These are phyloP conservation scores for Sebastes miniatus DNA, from an alignment of 2,797 vertebrate species.

Conservation along the genomic window DNA sequence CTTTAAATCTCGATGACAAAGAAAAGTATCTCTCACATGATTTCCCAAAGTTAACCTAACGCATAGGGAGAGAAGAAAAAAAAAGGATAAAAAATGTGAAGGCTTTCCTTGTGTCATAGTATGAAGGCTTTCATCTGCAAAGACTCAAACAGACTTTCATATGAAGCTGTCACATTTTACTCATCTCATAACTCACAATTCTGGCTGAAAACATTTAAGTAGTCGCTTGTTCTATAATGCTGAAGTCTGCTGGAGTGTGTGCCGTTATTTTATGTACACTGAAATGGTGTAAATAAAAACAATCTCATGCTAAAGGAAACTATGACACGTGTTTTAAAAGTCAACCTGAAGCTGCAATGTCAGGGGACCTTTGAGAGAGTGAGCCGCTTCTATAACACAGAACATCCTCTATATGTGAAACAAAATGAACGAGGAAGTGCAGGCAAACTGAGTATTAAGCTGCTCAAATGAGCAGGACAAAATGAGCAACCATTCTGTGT, in stretches of 20 bases:
- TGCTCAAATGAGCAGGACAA: neutral
- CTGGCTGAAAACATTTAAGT: conserved; percentile 65
- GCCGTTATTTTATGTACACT: conserved; percentile 29
- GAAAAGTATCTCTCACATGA: conserved; percentile 71
- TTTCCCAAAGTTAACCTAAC: conserved; percentile 76
- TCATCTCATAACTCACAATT: conserved; percentile 63
- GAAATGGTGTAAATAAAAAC: conserved; percentile 15
- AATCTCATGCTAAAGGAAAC: neutral
- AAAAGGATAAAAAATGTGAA: conserved; percentile 46
- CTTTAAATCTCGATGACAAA: conserved; percentile 73
- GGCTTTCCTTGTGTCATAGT: conserved; percentile 71
- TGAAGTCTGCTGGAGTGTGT: conserved; percentile 12
- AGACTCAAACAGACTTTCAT: conserved; percentile 78
- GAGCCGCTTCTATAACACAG: neutral
- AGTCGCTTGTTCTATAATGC: conserved; percentile 35
- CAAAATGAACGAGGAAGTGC: neutral
- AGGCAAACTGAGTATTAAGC: neutral
- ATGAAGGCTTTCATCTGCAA: conserved; percentile 77
- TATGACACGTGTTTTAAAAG: neutral
- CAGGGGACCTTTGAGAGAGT: conserved; percentile 6
- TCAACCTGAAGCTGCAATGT: conserved; percentile 9
- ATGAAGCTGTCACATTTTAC: conserved; percentile 78
- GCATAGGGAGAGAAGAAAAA: conserved; percentile 44
- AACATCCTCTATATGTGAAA: neutral
- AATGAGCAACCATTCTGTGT: neutral